phyloP scores from a whole-genome alignment of 1,140 invertebrate genomes.

The Hypothenemus hampei region DNA sequence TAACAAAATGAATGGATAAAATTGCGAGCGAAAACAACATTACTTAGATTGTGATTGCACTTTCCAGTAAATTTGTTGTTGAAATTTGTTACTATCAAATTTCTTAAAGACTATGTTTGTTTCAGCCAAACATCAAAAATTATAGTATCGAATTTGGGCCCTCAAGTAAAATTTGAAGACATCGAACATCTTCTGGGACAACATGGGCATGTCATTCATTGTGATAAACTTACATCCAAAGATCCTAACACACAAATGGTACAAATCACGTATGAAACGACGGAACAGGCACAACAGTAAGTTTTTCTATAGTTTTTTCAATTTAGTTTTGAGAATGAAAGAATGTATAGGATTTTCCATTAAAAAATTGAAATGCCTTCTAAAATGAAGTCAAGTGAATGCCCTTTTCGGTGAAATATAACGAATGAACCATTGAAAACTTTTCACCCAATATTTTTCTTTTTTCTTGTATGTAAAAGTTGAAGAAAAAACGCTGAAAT shows the following conservation, averaged over 20 bases:
- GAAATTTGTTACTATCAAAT: background rate
- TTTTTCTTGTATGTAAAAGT: too few species aligned
- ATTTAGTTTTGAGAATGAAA: background rate
- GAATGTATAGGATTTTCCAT: too few species aligned
- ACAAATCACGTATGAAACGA: conserved; percentile 80
- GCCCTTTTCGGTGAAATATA: too few species aligned
- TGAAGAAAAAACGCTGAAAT: too few species aligned
- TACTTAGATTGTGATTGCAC: too few species aligned
- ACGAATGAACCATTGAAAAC: too few species aligned
- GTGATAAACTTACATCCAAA: conserved; percentile 76
- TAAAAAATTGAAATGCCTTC: too few species aligned
- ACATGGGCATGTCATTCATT: conserved; percentile 76
- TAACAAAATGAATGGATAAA: too few species aligned
- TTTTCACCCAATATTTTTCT: too few species aligned
- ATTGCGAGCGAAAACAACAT: too few species aligned
- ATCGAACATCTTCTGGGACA: conserved; percentile 74
- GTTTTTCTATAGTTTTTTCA: conserved; percentile 4
- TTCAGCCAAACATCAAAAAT: conserved; percentile 74
- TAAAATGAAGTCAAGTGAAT: too few species aligned
- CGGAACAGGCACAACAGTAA: conserved; percentile 64
- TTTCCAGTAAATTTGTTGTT: too few species aligned
- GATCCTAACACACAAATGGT: conserved; percentile 73
- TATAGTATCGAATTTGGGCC: conserved; percentile 79
- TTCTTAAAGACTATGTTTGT: conserved; percentile 39
- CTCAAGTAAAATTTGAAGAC: conserved; percentile 75